phyloP scores from a whole-genome alignment of 2,797 vertebrate species.

The Notamacropus eugenii region DNA sequence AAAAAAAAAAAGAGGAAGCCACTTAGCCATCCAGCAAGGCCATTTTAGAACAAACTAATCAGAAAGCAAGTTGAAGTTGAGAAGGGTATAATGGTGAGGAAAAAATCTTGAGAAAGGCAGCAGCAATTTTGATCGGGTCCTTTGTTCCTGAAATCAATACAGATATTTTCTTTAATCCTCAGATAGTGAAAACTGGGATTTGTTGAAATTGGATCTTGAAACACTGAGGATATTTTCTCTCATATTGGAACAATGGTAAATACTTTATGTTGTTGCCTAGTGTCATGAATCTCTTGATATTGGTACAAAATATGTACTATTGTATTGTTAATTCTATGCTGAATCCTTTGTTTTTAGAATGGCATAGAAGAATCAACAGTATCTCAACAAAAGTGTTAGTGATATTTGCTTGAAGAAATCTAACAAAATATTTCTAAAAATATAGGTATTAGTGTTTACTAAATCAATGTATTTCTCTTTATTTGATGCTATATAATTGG shows the following conservation, averaged over 20 bases:
- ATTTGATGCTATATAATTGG: constrained; percentile 1
- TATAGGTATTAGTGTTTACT: constrained; percentile 28
- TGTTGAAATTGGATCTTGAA: constrained; percentile 77
- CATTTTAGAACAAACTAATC: constrained; percentile 51
- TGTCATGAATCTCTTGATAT: constrained; percentile 51
- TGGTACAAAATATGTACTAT: constrained; percentile 58
- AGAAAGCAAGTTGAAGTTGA: constrained; percentile 56
- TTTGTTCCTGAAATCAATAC: constrained; percentile 79
- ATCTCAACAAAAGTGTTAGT: not conserved
- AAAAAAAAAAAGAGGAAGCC: not conserved
- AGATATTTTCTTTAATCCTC: constrained; percentile 71
- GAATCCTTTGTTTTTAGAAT: constrained; percentile 42
- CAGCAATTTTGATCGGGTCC: constrained; percentile 63
- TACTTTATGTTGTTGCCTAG: constrained; percentile 48
- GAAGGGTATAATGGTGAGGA: constrained; percentile 15
- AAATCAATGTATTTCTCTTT: constrained; percentile 48
- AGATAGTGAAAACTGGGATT: constrained; percentile 61
- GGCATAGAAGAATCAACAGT: constrained; percentile 37
- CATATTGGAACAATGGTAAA: constrained; percentile 60
- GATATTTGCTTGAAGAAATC: constrained; percentile 26
- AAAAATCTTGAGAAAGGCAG: constrained; percentile 59
- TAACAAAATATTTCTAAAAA: constrained; percentile 51
- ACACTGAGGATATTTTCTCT: constrained; percentile 49
- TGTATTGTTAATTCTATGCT: constrained; percentile 35
- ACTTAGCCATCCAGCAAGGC: constrained; percentile 2